phyloP scores from a whole-genome alignment of 2,797 vertebrate species.

The Tenualosa thibaudeaui region DNA sequence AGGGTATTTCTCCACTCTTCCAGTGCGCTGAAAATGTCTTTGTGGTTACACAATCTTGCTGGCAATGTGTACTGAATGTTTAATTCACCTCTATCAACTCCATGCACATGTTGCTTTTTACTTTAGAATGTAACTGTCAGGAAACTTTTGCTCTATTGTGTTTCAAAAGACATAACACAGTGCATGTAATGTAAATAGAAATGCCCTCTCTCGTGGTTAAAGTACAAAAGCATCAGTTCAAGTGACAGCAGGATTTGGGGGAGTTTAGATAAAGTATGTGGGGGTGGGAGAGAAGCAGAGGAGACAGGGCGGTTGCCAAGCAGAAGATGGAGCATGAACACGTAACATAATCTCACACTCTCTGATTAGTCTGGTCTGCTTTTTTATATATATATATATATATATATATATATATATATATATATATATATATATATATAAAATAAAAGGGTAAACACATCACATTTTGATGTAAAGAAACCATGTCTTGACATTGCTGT shows the following conservation, averaged over 20 bases:
- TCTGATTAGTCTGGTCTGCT: background rate
- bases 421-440: background rate
- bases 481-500: background rate
- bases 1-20: background rate
- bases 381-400: background rate
- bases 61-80: background rate
- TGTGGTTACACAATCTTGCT: background rate
- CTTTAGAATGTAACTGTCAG: background rate
- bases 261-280: background rate
- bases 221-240: background rate
- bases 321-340: background rate
- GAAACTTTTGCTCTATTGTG: background rate
- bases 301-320: background rate
- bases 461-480: background rate
- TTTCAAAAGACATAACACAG: background rate
- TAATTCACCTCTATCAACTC: background rate
- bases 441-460: background rate
- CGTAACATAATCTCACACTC: background rate
- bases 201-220: background rate
- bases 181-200: background rate
- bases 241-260: background rate
- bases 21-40: background rate
- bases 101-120: background rate
- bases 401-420: background rate
- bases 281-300: background rate